phyloP scores from a whole-genome alignment of 1,140 invertebrate genomes.

The Drosophila varians region DNA sequence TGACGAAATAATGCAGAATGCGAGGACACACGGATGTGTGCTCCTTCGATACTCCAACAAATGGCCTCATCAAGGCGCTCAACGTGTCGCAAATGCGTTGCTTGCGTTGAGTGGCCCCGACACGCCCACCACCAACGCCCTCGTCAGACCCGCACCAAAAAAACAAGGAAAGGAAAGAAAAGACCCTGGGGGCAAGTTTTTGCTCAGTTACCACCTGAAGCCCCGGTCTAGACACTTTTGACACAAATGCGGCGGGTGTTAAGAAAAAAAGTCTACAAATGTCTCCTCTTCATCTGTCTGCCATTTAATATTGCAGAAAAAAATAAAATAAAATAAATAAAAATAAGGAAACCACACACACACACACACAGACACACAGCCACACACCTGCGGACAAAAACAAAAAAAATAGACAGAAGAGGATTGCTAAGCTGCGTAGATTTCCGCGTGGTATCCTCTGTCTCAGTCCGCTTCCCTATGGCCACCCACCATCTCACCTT shows the following conservation, averaged over 20 bases:
- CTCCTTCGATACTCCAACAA: constrained; percentile 37
- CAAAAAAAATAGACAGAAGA: constrained; percentile 54
- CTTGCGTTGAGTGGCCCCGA: constrained; percentile 52
- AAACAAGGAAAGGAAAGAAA: constrained; percentile 13
- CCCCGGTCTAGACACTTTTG: constrained; percentile 76
- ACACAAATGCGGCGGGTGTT: constrained; percentile 70
- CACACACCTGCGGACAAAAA: constrained; percentile 17
- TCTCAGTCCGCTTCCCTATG: constrained; percentile 7
- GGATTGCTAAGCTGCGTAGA: constrained; percentile 78
- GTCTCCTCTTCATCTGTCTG: constrained; percentile 56
- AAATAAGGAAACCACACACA: constrained; percentile 17
- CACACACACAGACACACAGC: not conserved
- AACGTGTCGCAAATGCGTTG: constrained; percentile 65
- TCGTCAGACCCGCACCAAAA: constrained; percentile 27
- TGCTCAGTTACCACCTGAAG: constrained; percentile 41
- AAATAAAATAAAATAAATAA: constrained; percentile 16
- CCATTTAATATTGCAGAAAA: constrained; percentile 57
- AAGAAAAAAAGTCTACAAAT: constrained; percentile 59
- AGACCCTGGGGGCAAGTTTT: constrained; percentile 37
- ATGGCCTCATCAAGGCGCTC: constrained; percentile 66
- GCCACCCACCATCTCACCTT: not conserved
- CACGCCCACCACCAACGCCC: constrained; percentile 18
- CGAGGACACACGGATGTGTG: not conserved
- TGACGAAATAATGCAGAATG: constrained; percentile 9
- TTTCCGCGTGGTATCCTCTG: constrained; percentile 58